These are phyloP conservation scores for Macrotrachela quadricornifera DNA, from an alignment of 1,140 invertebrate species.

Conservation along the genomic window DNA sequence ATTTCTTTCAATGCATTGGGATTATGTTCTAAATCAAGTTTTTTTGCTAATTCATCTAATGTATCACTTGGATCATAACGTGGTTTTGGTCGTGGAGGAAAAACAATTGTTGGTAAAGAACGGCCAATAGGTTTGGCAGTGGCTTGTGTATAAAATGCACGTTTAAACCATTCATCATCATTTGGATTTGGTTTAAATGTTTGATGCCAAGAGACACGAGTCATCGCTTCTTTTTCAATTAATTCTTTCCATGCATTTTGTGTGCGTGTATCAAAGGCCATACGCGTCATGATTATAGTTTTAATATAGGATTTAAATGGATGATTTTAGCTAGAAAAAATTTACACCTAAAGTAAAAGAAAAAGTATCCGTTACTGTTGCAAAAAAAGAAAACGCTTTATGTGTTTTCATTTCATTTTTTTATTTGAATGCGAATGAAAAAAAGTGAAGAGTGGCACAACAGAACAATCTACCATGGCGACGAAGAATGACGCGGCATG, in stretches of 20 bases:
- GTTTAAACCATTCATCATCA: constrained; percentile 5
- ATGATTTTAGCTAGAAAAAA: not conserved
- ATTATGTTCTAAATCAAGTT: not conserved
- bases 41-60: not conserved
- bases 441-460: too few relatives aligned
- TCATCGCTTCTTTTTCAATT: constrained; percentile 8
- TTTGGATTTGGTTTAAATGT: constrained; percentile 1
- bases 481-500: too few relatives aligned
- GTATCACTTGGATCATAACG: not conserved
- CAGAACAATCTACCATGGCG: too few relatives aligned
- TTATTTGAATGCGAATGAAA: too few relatives aligned
- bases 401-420: too few relatives aligned
- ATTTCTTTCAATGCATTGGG: constrained; percentile 3
- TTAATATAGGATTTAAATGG: not conserved
- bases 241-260: constrained; percentile 10
- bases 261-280: constrained; percentile 6
- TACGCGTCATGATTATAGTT: constrained; percentile 5
- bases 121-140: not conserved
- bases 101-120: not conserved
- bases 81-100: constrained; percentile 4
- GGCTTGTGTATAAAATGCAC: not conserved
- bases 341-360: too few relatives aligned
- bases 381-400: too few relatives aligned
- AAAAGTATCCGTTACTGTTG: too few relatives aligned
- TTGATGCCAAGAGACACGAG: not conserved